Evolutionary conservation across 2,888 invertebrate species (phyloP).

Genomic region (Pogonocherus hispidulus): DNA sequence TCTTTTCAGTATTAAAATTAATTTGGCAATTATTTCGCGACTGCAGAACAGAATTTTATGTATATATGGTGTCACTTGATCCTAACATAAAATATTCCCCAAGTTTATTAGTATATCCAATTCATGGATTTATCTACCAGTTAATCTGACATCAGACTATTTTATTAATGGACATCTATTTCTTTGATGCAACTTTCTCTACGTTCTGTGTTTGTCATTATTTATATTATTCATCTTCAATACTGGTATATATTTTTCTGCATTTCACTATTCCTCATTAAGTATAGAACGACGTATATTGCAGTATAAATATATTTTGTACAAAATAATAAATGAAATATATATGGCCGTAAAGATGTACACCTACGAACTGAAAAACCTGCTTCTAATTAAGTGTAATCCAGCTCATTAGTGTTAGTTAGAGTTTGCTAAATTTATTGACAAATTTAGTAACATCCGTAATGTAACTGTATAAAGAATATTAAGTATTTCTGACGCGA

Average conservation of each 20-base stretch:
- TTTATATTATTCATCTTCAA: background rate
- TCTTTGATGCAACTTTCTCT: background rate
- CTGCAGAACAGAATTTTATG: background rate
- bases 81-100: background rate
- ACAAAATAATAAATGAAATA: too few species aligned
- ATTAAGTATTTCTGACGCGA: background rate
- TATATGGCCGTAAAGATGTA: too few species aligned
- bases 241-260: too few species aligned
- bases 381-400: slow-evolving; percentile 18
- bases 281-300: too few species aligned
- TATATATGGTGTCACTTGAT: background rate
- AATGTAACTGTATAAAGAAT: background rate
- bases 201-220: slow-evolving; percentile 1
- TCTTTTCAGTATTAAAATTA: background rate
- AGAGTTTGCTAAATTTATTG: background rate
- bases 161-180: background rate
- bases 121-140: slow-evolving; percentile 1
- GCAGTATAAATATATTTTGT: too few species aligned
- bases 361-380: too few species aligned
- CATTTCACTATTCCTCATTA: too few species aligned
- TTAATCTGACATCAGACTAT: slow-evolving; percentile 4
- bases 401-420: background rate
- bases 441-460: background rate
- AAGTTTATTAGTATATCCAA: background rate
- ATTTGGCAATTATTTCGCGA: background rate